These are phyloP conservation scores for Pristionchus maxplancki DNA, from an alignment of 2,888 invertebrate genomes.

Conservation along the genomic window DNA sequence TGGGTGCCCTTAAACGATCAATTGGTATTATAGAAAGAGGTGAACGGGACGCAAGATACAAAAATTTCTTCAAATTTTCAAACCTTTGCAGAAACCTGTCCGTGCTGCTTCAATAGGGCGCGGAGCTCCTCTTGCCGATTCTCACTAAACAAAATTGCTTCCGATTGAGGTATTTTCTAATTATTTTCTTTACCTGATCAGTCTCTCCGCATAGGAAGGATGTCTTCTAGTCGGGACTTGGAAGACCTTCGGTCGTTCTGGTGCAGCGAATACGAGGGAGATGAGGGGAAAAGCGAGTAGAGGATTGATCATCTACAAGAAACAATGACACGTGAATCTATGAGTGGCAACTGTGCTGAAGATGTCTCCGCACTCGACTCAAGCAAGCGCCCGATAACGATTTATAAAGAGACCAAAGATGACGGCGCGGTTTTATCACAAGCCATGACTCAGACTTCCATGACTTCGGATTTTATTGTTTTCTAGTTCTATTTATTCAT, in stretches of 20 bases:
- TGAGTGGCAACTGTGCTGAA: too few species aligned
- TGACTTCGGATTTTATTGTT: too few species aligned
- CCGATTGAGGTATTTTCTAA: too few species aligned
- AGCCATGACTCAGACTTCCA: background rate
- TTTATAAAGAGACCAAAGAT: background rate
- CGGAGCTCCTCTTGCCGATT: background rate
- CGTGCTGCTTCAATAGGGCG: background rate
- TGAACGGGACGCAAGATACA: background rate
- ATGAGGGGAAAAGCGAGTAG: background rate
- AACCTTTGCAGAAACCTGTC: background rate
- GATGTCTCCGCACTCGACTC: too few species aligned
- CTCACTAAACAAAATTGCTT: too few species aligned
- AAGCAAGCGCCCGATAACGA: background rate
- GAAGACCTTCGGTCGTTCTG: background rate
- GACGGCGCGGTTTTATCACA: background rate
- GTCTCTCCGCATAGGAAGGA: background rate
- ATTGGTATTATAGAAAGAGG: background rate
- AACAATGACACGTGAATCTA: too few species aligned
- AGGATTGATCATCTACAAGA: background rate
- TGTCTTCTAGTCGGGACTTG: background rate
- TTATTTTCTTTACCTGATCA: background rate
- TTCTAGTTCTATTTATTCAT: too few species aligned
- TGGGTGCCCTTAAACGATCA: background rate
- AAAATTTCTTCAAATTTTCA: too few species aligned
- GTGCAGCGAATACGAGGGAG: background rate